Evolutionary conservation across 92 coral and sea anemone species (phyloP).

Genomic region (Siderastrea radians): DNA sequence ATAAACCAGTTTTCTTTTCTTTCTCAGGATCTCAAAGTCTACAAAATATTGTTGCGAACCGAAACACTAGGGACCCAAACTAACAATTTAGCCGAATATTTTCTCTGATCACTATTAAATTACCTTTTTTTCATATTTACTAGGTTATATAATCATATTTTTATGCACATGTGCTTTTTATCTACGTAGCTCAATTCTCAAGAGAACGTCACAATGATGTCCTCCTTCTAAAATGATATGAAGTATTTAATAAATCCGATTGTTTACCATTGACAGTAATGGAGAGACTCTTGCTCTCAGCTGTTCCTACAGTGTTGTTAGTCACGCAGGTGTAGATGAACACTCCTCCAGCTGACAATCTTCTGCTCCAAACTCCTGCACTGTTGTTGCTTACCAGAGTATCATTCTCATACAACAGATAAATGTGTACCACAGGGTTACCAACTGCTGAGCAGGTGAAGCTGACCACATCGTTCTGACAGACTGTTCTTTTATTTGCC

Average conservation of each 20-base stretch:
- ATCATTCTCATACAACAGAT: constrained; percentile 40
- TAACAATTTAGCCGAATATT: no score
- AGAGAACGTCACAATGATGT: no score
- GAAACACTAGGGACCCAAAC: no score
- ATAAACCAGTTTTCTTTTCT: neutral
- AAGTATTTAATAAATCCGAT: no score
- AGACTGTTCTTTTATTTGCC: neutral
- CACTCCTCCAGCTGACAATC: constrained; percentile 14
- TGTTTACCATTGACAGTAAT: constrained; percentile 32
- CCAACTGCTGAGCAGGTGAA: constrained; percentile 42
- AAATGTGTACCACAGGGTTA: constrained; percentile 43
- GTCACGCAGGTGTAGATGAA: constrained; percentile 45
- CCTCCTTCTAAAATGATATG: no score
- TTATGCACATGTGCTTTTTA: no score
- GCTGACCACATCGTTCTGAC: constrained; percentile 12
- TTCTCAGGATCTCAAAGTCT: no score
- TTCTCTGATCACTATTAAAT: no score
- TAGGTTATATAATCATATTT: no score
- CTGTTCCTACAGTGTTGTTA: constrained; percentile 43
- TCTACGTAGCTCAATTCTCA: no score
- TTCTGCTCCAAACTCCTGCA: constrained; percentile 12
- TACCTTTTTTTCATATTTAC: no score
- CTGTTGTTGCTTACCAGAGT: constrained; percentile 1
- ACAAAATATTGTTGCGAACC: no score
- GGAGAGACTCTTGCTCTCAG: constrained; percentile 8